These are phyloP conservation scores for Melanophora roralis DNA, from an alignment of 2,888 invertebrate genomes.

Conservation along the genomic window DNA sequence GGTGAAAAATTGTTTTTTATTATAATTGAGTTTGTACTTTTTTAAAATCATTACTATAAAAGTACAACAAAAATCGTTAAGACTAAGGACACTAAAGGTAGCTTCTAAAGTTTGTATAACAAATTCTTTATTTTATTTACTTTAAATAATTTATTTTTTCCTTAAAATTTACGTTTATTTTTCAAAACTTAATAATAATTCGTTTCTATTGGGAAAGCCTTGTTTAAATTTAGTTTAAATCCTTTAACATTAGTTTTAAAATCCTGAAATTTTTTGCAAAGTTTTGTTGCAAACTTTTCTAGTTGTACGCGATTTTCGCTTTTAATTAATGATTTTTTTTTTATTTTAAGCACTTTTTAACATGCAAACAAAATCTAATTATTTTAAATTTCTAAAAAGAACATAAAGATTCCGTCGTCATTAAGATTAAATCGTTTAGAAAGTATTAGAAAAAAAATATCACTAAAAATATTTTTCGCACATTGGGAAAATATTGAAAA, in stretches of 20 bases:
- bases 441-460: not conserved
- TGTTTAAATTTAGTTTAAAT: too few relatives aligned
- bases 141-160: too few relatives aligned
- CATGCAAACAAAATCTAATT: slow-evolving; percentile 40
- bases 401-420: slow-evolving; percentile 35
- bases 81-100: too few relatives aligned
- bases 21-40: not conserved
- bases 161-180: not conserved
- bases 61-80: too few relatives aligned
- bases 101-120: too few relatives aligned
- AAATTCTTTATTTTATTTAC: too few relatives aligned
- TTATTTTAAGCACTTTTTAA: too few relatives aligned
- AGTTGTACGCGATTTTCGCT: too few relatives aligned
- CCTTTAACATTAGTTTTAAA: too few relatives aligned
- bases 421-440: slow-evolving; percentile 41
- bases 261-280: too few relatives aligned
- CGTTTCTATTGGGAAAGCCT: too few relatives aligned
- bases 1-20: slow-evolving; percentile 36
- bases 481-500: not conserved
- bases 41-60: not conserved
- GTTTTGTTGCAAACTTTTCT: too few relatives aligned
- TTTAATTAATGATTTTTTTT: not conserved
- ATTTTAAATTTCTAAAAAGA: slow-evolving; percentile 38
- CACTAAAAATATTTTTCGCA: not conserved
- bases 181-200: not conserved